phyloP scores from a whole-genome alignment of 2,797 vertebrate species.

The Trachops cirrhosus region DNA sequence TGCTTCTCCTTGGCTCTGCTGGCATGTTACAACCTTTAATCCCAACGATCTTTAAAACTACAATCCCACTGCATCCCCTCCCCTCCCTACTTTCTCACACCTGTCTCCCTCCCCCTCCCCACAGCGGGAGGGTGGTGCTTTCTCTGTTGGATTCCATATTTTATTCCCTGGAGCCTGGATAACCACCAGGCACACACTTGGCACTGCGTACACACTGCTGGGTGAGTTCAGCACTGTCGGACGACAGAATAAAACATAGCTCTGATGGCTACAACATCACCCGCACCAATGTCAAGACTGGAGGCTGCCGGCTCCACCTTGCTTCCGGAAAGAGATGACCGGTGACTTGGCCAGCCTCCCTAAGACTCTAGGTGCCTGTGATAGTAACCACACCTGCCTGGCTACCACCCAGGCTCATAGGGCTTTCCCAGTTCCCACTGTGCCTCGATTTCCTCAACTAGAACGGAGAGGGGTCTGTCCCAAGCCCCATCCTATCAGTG shows the following conservation, averaged over 20 bases:
- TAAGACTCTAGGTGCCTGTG: not conserved
- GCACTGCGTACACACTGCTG: rapidly evolving
- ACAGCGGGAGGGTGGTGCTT: too few relatives aligned
- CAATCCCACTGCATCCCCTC: not conserved
- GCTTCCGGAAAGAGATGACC: not conserved
- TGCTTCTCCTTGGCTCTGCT: not conserved
- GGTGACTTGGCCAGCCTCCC: not conserved
- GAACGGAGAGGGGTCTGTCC: rapidly evolving
- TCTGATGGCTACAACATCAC: not conserved
- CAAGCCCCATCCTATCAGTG: not conserved
- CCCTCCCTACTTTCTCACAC: not conserved
- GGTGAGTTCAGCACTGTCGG: not conserved
- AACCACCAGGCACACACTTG: not conserved
- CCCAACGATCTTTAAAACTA: not conserved
- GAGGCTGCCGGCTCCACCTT: rapidly evolving
- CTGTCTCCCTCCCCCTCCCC: rapidly evolving
- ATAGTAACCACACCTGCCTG: not conserved
- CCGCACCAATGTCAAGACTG: too few relatives aligned
- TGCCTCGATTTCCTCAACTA: not conserved
- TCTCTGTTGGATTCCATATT: not conserved
- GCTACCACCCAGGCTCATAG: not conserved
- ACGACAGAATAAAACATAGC: not conserved
- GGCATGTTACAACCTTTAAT: not conserved
- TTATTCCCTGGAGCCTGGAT: not conserved
- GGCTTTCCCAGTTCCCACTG: not conserved